A percentile compares a stretch with the other conserved stretches of the same genome.
phyloP scores from a whole-genome alignment of 2,797 vertebrate genomes.

The Helostoma temminkii region DNA sequence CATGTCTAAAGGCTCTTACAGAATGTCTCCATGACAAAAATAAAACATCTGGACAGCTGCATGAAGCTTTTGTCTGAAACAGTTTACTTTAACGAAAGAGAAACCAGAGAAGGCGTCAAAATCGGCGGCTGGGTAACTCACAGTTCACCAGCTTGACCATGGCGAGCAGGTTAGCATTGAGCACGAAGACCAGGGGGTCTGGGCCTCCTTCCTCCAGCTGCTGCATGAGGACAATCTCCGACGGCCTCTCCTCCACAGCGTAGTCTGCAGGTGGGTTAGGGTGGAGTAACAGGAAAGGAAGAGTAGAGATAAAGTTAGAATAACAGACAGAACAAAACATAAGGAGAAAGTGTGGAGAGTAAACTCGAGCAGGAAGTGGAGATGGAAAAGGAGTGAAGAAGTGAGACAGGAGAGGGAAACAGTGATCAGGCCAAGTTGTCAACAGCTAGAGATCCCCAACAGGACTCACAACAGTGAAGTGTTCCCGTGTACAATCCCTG shows the following conservation, averaged over 20 bases:
- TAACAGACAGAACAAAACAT: background rate
- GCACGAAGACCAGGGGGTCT: slow-evolving; percentile 97
- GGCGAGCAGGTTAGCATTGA: slow-evolving; percentile 97
- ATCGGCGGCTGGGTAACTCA: slow-evolving; percentile 85
- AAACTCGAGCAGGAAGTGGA: slow-evolving; percentile 15
- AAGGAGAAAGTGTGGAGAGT: slow-evolving; percentile 23
- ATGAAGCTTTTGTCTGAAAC: no score
- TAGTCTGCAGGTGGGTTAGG: slow-evolving; percentile 85
- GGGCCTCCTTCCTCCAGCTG: slow-evolving; percentile 95
- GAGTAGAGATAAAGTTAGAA: slow-evolving; percentile 35
- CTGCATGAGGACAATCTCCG: slow-evolving; percentile 95
- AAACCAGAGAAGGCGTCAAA: no score
- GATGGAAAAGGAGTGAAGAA: slow-evolving; percentile 22
- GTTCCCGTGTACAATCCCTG: slow-evolving; percentile 3
- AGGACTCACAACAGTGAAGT: slow-evolving; percentile 12
- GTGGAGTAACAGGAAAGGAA: slow-evolving; percentile 20
- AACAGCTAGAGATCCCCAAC: slow-evolving; percentile 1
- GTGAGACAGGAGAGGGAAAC: slow-evolving; percentile 14
- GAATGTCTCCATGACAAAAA: no score
- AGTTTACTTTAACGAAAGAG: no score
- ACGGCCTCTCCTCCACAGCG: slow-evolving; percentile 96
- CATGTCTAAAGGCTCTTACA: no score
- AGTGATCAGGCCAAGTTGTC: slow-evolving; percentile 9
- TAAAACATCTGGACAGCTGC: no score
- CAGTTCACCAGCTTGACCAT: slow-evolving; percentile 99